Evolutionary conservation across 1,140 invertebrate genomes (phyloP), one percentile per base, ranked within the genome.

Genomic region (Drosophila nigromelanica): DNA sequence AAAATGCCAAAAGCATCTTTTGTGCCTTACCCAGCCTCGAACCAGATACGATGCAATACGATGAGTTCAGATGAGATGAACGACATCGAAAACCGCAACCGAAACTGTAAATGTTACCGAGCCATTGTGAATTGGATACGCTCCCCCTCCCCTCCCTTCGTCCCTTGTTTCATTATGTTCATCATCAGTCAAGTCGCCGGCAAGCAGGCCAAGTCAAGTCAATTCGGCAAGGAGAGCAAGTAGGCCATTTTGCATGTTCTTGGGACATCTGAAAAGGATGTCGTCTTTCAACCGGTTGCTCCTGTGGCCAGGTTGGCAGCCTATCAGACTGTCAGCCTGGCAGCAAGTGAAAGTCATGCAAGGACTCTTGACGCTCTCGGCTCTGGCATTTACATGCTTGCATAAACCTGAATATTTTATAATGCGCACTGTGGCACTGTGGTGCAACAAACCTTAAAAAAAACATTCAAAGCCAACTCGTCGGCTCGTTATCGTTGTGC

Each of bases 351-450:
- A 80, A 80, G 73, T 80, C 73, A 72, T 63, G 64, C 56, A 80
- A 76, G 73, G 40, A 72, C 67, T 76, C 73, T 24, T 52, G 15
- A 35, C 39, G 39, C 12, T 55, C 43, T 50, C 42, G 6, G 30
- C 33, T 47, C 33, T 77, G 78, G 60, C 82, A 87, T 86, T 86
- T 87, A 89, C 82, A 86, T 87, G 82, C 78, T 76, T 82, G 82
- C 75, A 87, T 86, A 89, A 78, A 54, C 71, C 78, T 86, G 82
- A 78, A 87, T 86, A 81, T 86, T 86, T 86, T 69, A 82, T 76
- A 68, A 67, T 66, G 61, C 37, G 24, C 18, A 27, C 14, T 52
- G 24, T 7, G 27, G 27, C 27, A 27, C 27, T 27, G 27, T 27
- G 27, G 27, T 40, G 43, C 51, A 47, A 24, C 50, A 40, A 21